Base-by-base conservation (phyloP, 1,140 invertebrate species). In the Drosophila varians region DNA sequence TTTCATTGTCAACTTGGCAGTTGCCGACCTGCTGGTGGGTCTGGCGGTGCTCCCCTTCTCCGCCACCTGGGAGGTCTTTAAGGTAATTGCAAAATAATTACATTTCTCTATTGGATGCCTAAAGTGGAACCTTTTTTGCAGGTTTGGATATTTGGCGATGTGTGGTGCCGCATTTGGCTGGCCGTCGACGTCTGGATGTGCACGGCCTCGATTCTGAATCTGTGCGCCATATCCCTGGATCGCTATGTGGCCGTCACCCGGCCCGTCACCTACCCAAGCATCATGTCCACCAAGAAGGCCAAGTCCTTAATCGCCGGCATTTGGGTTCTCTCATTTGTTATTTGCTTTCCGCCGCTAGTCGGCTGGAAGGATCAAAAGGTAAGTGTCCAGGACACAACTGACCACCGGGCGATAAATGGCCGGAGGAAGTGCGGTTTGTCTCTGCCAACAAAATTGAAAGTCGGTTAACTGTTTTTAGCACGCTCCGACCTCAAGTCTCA, bases 151-250 rank as follows among this genome's bases (percentile, higher is more conserved):
- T 98, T 97, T 87, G 97, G 97, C 34, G 95, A 96, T 91, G 92
- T 97, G 16, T 98, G 97, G 96, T 98, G 97, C 91, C 96, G 96
- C 43, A 94, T 97, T 64, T 98, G 97, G 97, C 92, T 98, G 58
- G 97, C 97, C 0, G 94, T 98, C 16, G 98, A 99, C 91, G 98
- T 99, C 1, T 97, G 98, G 96, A 96, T 99, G 95, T 93, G 98
- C 92, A 99, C 98, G 0, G 97, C 98, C 0, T 98, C 97, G 74
- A 99, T 99, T 76, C 93, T 98, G 51, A 98, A 98, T 92, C 94
- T 99, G 23, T 97, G 96, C 89, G 96, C 96, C 76, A 98, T 98
- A 80, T 97, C 96, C 16, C 91, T 98, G 76, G 98, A 99, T 93
- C 94, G 98, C 64, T 99, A 99, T 92, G 95, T 99, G 83, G 98